A percentile compares a stretch with the other conserved stretches of the same genome.
Evolutionary conservation across 2,797 vertebrate genomes (phyloP).

Genomic region (Aulostomus chinensis): DNA sequence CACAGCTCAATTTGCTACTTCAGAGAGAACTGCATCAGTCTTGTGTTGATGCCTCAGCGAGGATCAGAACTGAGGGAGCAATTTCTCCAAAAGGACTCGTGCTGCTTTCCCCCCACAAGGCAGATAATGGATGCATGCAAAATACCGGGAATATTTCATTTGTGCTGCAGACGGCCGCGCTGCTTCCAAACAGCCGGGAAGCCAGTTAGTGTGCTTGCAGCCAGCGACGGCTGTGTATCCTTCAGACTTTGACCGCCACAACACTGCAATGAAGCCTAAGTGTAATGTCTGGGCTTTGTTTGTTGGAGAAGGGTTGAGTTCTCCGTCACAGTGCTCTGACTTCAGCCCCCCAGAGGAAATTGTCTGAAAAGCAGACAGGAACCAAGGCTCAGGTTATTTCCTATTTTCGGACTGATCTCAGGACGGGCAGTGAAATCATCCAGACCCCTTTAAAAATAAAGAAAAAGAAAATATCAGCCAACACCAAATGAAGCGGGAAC

Average conservation of each 20-base stretch:
- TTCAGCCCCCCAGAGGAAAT: constrained; percentile 42
- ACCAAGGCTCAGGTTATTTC: constrained; percentile 28
- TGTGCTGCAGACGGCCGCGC: constrained; percentile 51
- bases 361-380: neutral
- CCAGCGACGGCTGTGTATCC: constrained; percentile 50
- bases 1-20: constrained; percentile 63
- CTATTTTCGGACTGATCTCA: constrained; percentile 34
- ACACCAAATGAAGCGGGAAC: too few species aligned
- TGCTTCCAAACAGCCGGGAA: constrained; percentile 32
- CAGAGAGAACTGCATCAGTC: constrained; percentile 59
- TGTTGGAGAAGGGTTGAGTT: constrained; percentile 23
- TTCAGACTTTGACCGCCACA: constrained; percentile 55
- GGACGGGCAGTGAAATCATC: neutral
- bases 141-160: constrained; percentile 67
- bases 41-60: constrained; percentile 45
- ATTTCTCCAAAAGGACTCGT: constrained; percentile 59
- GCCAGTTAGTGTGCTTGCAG: constrained; percentile 47
- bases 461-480: too few species aligned
- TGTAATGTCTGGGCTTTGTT: constrained; percentile 16
- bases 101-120: constrained; percentile 66
- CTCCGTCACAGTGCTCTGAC: constrained; percentile 32
- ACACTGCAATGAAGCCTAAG: constrained; percentile 53
- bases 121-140: constrained; percentile 72
- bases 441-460: too few species aligned
- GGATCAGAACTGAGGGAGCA: constrained; percentile 64